phyloP scores from a whole-genome alignment of 2,113 vertebrate genomes.

The Trichomycterus rosablanca region DNA sequence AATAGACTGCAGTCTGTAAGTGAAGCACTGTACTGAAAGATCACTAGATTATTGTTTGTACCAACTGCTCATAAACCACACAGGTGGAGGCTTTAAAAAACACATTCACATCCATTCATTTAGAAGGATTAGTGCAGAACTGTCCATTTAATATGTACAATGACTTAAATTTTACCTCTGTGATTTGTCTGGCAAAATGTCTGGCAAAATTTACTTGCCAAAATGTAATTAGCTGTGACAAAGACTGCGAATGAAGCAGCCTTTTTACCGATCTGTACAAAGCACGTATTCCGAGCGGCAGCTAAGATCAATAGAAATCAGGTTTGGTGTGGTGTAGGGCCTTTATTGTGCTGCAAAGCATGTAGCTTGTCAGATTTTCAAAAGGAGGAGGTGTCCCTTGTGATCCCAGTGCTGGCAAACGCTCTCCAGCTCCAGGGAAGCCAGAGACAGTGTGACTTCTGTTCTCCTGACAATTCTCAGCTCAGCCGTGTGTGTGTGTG shows the following conservation, averaged over 20 bases:
- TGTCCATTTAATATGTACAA: too few species aligned
- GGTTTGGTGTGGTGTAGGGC: constrained; percentile 53
- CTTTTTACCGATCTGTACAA: constrained; percentile 34
- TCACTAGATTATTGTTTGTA: too few species aligned
- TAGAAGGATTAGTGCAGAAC: too few species aligned
- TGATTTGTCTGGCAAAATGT: too few species aligned
- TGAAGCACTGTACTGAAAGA: too few species aligned
- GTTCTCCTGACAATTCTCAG: constrained; percentile 47
- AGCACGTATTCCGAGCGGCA: constrained; percentile 49
- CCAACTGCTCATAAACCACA: too few species aligned
- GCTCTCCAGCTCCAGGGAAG: constrained; percentile 56
- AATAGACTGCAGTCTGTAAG: too few species aligned
- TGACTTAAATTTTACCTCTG: too few species aligned
- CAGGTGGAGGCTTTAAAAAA: too few species aligned
- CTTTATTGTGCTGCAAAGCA: constrained; percentile 61
- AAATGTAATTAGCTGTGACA: constrained; percentile 53
- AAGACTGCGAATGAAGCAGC: constrained; percentile 35
- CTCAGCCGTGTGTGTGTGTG: constrained; percentile 39
- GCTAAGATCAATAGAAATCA: constrained; percentile 64
- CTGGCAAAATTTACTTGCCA: too few species aligned
- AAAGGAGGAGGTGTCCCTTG: constrained; percentile 50
- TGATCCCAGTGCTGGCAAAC: constrained; percentile 58
- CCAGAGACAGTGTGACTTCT: constrained; percentile 54
- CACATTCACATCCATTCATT: too few species aligned
- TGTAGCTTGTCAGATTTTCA: constrained; percentile 57